phyloP scores from a whole-genome alignment of 2,113 vertebrate species.

The Trichomycterus rosablanca region DNA sequence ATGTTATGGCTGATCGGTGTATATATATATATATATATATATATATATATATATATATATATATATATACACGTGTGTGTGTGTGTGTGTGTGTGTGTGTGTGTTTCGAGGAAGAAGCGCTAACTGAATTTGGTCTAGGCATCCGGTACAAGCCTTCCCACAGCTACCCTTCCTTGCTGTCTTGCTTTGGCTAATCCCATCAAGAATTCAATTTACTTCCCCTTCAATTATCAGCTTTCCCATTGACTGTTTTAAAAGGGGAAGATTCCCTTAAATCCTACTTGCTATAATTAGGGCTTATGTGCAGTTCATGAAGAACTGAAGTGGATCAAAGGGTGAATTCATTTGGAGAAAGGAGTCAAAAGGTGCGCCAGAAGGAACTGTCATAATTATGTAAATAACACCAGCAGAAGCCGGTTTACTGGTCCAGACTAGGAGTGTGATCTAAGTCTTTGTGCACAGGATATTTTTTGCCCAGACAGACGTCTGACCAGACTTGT shows the following conservation, averaged over 20 bases:
- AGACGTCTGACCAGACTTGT: constrained; percentile 36
- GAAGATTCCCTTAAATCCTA: constrained; percentile 60
- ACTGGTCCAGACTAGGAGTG: background rate
- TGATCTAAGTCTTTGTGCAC: background rate
- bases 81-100: background rate
- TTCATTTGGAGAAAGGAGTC: constrained; percentile 49
- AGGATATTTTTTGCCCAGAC: background rate
- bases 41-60: too few species aligned
- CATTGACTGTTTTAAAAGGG: constrained; percentile 60
- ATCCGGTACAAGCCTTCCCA: constrained; percentile 12
- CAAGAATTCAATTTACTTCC: constrained; percentile 52
- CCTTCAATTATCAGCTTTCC: constrained; percentile 55
- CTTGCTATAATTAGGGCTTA: constrained; percentile 62
- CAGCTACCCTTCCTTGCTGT: constrained; percentile 11
- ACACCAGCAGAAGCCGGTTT: constrained; percentile 22
- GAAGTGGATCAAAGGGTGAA: constrained; percentile 58
- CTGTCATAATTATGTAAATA: constrained; percentile 40
- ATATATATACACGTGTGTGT: too few species aligned
- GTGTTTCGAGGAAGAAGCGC: background rate
- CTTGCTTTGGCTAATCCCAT: constrained; percentile 44
- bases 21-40: too few species aligned
- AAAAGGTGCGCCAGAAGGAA: constrained; percentile 28
- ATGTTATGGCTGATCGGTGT: too few species aligned
- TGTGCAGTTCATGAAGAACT: constrained; percentile 53
- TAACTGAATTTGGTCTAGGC: background rate